A percentile compares a stretch with the other conserved stretches of the same genome.
Evolutionary conservation across 2,888 invertebrate species (phyloP).

Genomic region (Alcis repandata): DNA sequence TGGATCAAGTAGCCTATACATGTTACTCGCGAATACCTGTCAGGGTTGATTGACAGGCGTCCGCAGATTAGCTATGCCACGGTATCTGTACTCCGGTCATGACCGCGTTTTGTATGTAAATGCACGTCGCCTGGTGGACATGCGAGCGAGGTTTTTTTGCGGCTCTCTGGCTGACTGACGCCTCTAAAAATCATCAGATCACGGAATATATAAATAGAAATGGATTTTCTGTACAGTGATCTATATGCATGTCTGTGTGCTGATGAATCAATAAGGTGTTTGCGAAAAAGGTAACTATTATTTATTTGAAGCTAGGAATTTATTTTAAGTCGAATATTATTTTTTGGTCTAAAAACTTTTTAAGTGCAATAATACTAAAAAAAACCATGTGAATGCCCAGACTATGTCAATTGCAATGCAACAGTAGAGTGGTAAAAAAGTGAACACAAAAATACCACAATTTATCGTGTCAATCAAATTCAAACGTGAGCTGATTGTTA

Average conservation of each 20-base stretch:
- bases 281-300: not conserved
- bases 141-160: conserved; percentile 59
- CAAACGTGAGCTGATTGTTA: conserved; percentile 11
- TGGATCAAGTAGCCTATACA: conserved; percentile 52
- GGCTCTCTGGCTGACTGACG: conserved; percentile 56
- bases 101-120: conserved; percentile 81
- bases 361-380: too few species aligned
- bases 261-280: conserved; percentile 9
- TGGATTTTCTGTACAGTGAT: conserved; percentile 57
- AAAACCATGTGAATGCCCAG: too few species aligned
- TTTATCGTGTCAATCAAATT: not conserved
- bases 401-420: too few species aligned
- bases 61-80: conserved; percentile 80
- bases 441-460: not conserved
- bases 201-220: conserved; percentile 59
- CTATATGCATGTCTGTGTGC: conserved; percentile 28
- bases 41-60: conserved; percentile 74
- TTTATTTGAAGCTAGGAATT: too few species aligned
- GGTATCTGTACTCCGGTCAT: conserved; percentile 74
- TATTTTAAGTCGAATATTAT: too few species aligned
- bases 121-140: conserved; percentile 59
- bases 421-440: too few species aligned
- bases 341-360: too few species aligned
- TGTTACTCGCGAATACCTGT: conserved; percentile 69
- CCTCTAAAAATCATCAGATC: conserved; percentile 63